phyloP scores from a whole-genome alignment of 2,113 vertebrate genomes.

The Zosterops borbonicus region DNA sequence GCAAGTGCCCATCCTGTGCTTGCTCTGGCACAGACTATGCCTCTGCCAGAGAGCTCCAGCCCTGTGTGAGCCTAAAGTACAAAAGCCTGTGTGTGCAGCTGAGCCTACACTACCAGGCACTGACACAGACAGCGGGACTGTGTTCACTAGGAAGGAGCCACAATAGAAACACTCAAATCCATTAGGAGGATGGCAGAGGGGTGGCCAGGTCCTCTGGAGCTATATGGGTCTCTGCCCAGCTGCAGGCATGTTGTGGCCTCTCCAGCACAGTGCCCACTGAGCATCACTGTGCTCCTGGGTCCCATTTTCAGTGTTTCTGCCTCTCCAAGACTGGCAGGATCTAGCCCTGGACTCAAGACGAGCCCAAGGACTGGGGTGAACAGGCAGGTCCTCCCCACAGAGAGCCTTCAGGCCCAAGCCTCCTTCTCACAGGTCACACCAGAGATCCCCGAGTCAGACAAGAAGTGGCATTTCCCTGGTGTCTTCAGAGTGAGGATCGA shows the following conservation, averaged over 20 bases:
- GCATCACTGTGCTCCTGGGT: neutral
- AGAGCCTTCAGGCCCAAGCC: neutral
- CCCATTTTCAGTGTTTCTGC: neutral
- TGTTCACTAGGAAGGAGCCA: neutral
- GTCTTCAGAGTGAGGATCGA: conserved; percentile 15
- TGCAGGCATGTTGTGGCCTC: neutral
- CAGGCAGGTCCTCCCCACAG: neutral
- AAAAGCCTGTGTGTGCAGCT: conserved; percentile 7
- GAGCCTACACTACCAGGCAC: neutral
- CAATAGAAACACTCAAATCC: rapidly evolving
- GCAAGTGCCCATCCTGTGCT: neutral
- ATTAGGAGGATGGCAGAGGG: neutral
- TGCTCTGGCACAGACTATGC: neutral
- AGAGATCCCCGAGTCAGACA: neutral
- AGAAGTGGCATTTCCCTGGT: neutral
- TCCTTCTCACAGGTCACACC: neutral
- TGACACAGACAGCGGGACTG: rapidly evolving
- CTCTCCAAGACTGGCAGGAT: neutral
- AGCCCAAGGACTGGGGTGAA: neutral
- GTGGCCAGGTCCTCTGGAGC: neutral
- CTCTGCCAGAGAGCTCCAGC: neutral
- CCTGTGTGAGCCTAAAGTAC: neutral
- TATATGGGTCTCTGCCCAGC: neutral
- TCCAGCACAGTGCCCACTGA: neutral
- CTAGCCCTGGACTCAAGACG: neutral